Conservation (phyloP, 2,888 invertebrate species). For the Molanna angustata region DNA sequence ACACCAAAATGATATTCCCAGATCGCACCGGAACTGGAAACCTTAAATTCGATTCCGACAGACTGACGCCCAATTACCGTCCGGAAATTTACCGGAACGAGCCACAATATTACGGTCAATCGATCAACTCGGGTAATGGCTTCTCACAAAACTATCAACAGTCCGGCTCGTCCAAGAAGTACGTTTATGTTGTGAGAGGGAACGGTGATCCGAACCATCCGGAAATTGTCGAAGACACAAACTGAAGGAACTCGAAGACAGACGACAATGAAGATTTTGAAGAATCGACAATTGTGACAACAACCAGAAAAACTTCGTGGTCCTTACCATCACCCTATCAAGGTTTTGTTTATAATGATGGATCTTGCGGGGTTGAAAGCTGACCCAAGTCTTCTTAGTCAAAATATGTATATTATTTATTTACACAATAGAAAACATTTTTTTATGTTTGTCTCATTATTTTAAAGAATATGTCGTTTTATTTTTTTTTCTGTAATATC, state of each 20-base stretch:
- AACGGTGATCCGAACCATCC: conserved; percentile 50
- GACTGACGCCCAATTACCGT: conserved; percentile 32
- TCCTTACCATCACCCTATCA: conserved; percentile 23
- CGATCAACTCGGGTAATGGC: no score
- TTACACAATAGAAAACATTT: no score
- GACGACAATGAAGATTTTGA: conserved; percentile 1
- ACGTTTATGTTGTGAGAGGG: conserved; percentile 50
- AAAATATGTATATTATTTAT: no score
- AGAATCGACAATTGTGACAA: background rate
- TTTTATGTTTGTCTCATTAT: no score
- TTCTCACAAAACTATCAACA: conserved; percentile 3
- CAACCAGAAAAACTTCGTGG: no score
- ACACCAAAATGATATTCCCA: conserved; percentile 47
- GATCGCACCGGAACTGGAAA: conserved; percentile 54
- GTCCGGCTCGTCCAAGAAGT: conserved; percentile 29
- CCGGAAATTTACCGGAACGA: conserved; percentile 17
- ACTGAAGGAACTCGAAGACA: background rate
- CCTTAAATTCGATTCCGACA: conserved; percentile 45
- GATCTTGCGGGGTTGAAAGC: no score
- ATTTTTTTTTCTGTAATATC: no score
- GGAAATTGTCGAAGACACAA: conserved; percentile 42
- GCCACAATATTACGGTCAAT: background rate
- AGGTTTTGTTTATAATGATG: conserved; percentile 19
- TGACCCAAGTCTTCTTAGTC: no score
- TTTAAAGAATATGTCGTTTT: no score